Conservation (phyloP, 2,888 invertebrate genomes). For the Drosophila vallismaia region DNA sequence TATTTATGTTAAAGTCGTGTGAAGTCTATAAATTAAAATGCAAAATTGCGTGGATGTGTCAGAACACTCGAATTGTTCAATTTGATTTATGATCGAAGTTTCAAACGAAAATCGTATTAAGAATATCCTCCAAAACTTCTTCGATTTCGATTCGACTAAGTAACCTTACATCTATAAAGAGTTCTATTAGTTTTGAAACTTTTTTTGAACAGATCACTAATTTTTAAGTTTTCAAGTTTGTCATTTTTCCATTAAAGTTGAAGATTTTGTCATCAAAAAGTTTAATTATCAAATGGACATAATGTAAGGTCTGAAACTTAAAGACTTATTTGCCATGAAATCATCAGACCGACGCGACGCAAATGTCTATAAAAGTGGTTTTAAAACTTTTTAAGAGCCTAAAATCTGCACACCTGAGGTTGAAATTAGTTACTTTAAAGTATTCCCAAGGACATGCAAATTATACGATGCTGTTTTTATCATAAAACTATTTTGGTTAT, state of each 20-base stretch:
- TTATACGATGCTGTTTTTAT: not conserved
- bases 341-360: not conserved
- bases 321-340: not conserved
- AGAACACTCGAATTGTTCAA: slow-evolving; percentile 15
- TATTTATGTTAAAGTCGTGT: slow-evolving; percentile 19
- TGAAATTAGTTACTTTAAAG: not conserved
- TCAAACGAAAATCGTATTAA: too few relatives aligned
- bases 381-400: not conserved
- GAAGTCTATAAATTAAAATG: slow-evolving; percentile 22
- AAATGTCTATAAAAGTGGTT: not conserved
- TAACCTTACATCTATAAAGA: not conserved
- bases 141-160: not conserved
- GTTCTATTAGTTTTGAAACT: not conserved
- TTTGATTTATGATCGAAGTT: slow-evolving; percentile 22
- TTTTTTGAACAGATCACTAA: not conserved
- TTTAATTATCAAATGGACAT: too few relatives aligned
- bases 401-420: not conserved
- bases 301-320: not conserved
- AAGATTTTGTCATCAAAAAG: too few relatives aligned
- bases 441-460: not conserved
- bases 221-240: not conserved
- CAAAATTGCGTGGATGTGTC: slow-evolving; percentile 13
- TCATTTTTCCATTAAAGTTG: too few relatives aligned
- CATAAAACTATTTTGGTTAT: not conserved
- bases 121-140: too few relatives aligned